phyloP scores from a whole-genome alignment of 2,113 vertebrate species.

The Actenoides hombroni region DNA sequence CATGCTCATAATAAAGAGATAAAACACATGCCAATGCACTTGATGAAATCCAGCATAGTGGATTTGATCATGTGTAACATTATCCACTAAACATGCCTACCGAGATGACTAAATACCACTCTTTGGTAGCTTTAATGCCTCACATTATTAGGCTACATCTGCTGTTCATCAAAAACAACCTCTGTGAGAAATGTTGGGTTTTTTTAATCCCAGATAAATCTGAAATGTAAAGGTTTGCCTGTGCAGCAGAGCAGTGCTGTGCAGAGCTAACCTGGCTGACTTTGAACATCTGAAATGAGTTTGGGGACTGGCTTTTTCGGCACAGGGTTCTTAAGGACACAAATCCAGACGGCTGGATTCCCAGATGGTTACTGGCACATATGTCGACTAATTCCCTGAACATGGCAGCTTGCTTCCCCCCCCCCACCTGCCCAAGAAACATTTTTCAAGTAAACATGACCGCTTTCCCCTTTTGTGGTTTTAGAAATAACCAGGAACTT shows the following conservation, averaged over 20 bases:
- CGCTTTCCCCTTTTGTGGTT: neutral
- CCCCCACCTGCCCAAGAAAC: neutral
- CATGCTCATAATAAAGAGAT: neutral
- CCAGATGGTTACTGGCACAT: neutral
- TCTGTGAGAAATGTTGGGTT: neutral
- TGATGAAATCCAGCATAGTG: neutral
- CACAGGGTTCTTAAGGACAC: neutral
- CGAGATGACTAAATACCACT: neutral
- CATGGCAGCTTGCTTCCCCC: neutral
- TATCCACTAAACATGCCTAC: neutral
- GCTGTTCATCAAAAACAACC: neutral
- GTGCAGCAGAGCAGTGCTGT: rapidly evolving
- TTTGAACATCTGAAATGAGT: neutral
- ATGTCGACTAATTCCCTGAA: neutral
- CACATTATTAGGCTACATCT: neutral
- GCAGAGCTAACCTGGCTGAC: neutral
- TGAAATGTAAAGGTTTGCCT: neutral
- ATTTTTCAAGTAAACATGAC: neutral
- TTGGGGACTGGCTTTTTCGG: neutral
- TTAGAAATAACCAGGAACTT: neutral
- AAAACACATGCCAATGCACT: neutral
- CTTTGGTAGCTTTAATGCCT: neutral
- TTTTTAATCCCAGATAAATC: neutral
- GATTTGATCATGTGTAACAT: neutral
- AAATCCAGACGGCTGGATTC: neutral